Percentiles rank a stretch among this genome's conserved stretches.
Conservation (phyloP, 2,888 invertebrate genomes). For the Blera fallax region DNA sequence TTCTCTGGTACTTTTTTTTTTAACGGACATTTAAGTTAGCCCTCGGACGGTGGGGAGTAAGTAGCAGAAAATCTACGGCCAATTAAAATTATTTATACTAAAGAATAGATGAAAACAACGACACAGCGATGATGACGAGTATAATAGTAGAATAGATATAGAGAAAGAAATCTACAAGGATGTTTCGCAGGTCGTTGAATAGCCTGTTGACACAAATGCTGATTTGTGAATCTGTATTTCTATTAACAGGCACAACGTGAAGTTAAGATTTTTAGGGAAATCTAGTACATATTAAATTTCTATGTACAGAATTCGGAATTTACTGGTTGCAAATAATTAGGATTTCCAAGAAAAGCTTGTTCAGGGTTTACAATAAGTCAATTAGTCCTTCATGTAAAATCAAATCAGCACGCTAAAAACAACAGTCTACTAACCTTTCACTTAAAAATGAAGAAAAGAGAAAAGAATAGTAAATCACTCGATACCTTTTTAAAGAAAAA, state of each 20-base stretch:
- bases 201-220: conserved; percentile 49
- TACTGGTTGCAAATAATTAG: too few species aligned
- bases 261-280: neutral
- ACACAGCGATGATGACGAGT: neutral
- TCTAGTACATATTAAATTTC: too few species aligned
- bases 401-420: neutral
- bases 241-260: neutral
- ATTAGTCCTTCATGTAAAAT: neutral
- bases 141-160: neutral
- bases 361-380: neutral
- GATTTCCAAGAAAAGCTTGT: neutral
- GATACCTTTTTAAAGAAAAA: neutral
- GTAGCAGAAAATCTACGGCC: conserved; percentile 29
- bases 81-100: conserved; percentile 54
- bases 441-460: neutral
- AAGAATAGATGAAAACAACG: neutral
- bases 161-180: conserved; percentile 20
- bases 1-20: conserved; percentile 51
- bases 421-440: conserved; percentile 1
- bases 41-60: neutral
- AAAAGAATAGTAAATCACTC: neutral
- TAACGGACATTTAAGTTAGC: conserved; percentile 41
- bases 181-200: conserved; percentile 42
- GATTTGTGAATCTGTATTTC: neutral
- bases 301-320: too few species aligned